Evolutionary conservation across 2,888 invertebrate genomes (phyloP).

Genomic region (Spisula subtruncata): DNA sequence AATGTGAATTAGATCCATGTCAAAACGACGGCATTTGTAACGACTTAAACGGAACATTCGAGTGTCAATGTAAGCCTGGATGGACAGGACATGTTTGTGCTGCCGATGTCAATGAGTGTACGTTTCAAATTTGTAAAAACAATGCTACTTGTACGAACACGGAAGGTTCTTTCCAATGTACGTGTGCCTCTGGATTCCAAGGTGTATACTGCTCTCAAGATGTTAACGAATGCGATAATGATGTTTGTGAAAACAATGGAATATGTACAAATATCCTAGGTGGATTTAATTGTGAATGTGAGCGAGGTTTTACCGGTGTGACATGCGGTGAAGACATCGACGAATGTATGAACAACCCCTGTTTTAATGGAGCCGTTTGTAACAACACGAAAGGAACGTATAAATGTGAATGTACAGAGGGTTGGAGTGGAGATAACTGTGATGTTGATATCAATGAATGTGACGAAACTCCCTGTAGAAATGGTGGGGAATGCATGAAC

Average conservation of each 20-base stretch:
- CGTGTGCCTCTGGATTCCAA: conserved; percentile 38
- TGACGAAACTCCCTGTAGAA: conserved; percentile 41
- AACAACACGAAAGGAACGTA: conserved; percentile 42
- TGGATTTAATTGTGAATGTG: conserved; percentile 29
- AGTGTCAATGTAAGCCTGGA: conserved; percentile 52
- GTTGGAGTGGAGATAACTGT: conserved; percentile 44
- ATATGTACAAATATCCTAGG: conserved; percentile 38
- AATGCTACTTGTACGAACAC: conserved; percentile 48
- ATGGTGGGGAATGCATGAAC: conserved; percentile 50
- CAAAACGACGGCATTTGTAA: conserved; percentile 62
- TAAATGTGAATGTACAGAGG: conserved; percentile 40
- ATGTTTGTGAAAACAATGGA: conserved; percentile 56
- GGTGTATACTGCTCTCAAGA: conserved; percentile 48
- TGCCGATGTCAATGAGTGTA: conserved; percentile 56
- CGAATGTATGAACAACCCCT: conserved; percentile 41
- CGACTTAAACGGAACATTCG: conserved; percentile 53
- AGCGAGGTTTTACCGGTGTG: conserved; percentile 32
- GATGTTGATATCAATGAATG: conserved; percentile 43
- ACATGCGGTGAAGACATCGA: conserved; percentile 42
- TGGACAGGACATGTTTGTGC: conserved; percentile 63
- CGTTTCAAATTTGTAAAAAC: conserved; percentile 26
- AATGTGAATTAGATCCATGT: conserved; percentile 56
- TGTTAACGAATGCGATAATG: conserved; percentile 55
- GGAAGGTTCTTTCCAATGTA: conserved; percentile 34
- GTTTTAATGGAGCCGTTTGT: conserved; percentile 42